These are phyloP conservation scores for Rhopilema esculentum DNA, from an alignment of 30 jellyfish, hydroid and myxozoan genomes.

Conservation along the genomic window DNA sequence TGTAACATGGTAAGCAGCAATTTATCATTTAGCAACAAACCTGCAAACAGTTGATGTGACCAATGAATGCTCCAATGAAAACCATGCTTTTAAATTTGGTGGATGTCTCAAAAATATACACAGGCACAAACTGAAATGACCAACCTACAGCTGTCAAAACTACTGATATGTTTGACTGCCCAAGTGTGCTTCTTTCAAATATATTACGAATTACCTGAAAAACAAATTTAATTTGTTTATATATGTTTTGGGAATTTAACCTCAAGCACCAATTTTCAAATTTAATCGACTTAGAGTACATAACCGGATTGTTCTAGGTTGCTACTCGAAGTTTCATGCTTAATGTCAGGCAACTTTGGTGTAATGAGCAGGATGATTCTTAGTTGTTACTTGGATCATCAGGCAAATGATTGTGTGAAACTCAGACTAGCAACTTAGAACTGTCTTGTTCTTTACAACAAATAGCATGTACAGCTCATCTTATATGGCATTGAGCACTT, in stretches of 20 bases:
- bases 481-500: too few relatives aligned
- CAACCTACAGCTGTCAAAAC: constrained; percentile 37
- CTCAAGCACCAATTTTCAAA: not conserved
- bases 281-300: not conserved
- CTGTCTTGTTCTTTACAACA: too few relatives aligned
- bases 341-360: too few relatives aligned
- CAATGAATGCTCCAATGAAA: constrained; percentile 29
- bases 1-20: not conserved
- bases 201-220: constrained; percentile 38
- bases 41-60: constrained; percentile 60
- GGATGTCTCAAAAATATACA: constrained; percentile 22
- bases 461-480: too few relatives aligned
- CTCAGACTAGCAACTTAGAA: too few relatives aligned
- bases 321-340: too few relatives aligned
- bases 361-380: too few relatives aligned
- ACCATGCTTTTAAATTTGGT: constrained; percentile 33
- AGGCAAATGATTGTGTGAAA: too few relatives aligned
- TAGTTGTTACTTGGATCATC: too few relatives aligned
- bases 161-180: constrained; percentile 68
- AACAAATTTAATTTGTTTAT: not conserved
- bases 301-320: not conserved
- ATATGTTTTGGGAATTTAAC: not conserved
- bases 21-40: not conserved
- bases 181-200: constrained; percentile 20
- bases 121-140: constrained; percentile 24